phyloP scores from a whole-genome alignment of 2,797 vertebrate species.

The Graptemys geographica region DNA sequence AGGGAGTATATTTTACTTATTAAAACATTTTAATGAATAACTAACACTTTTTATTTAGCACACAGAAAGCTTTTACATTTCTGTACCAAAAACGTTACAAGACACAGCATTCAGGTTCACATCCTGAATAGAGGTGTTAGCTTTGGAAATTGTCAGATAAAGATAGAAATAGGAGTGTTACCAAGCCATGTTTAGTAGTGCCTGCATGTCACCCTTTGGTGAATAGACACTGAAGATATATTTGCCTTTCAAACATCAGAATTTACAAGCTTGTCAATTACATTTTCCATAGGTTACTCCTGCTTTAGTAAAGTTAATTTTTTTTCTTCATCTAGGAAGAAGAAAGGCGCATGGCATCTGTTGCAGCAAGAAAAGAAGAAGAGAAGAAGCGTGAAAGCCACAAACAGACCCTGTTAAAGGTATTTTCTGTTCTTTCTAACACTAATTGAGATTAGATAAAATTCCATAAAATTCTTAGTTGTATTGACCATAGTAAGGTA shows the following conservation, averaged over 20 bases:
- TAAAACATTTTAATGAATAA: too few relatives aligned
- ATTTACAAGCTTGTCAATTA: neutral
- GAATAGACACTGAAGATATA: neutral
- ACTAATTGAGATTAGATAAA: neutral
- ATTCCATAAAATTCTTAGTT: neutral
- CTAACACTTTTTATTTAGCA: neutral
- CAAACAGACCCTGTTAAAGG: slow-evolving; percentile 95
- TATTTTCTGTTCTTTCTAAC: slow-evolving; percentile 63
- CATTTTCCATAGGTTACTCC: neutral
- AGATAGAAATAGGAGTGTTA: neutral
- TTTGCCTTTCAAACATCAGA: neutral
- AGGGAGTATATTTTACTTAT: neutral
- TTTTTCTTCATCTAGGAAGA: slow-evolving; percentile 88
- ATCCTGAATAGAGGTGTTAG: neutral
- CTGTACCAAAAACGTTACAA: too few relatives aligned
- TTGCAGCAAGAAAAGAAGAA: slow-evolving; percentile 95
- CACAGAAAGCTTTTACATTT: neutral
- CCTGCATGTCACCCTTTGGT: neutral
- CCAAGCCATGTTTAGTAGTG: neutral
- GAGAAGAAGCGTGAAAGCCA: slow-evolving; percentile 96
- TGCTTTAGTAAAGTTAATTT: neutral
- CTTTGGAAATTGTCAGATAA: neutral
- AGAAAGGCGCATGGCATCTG: slow-evolving; percentile 95
- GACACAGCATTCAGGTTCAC: neutral
- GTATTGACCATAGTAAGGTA: neutral